phyloP scores from a whole-genome alignment of 2,113 vertebrate genomes.

The Dasypus novemcinctus region DNA sequence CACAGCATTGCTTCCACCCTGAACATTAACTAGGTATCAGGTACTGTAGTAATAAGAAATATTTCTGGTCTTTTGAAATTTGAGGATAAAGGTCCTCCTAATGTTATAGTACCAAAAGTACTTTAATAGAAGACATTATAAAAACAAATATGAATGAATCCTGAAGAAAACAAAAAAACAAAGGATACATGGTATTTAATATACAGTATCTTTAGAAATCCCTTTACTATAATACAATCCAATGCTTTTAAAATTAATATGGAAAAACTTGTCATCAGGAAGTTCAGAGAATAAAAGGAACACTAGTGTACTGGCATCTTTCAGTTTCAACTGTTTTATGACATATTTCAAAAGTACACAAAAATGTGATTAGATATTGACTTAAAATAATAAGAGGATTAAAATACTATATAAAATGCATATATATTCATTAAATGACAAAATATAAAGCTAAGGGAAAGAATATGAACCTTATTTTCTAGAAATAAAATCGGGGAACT shows the following conservation, averaged over 20 bases:
- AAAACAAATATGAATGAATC: neutral
- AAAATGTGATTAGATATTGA: neutral
- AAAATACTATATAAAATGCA: neutral
- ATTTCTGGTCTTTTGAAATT: neutral
- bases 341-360: constrained; percentile 32
- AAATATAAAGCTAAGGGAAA: neutral
- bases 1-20: neutral
- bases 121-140: neutral
- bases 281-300: constrained; percentile 27
- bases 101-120: neutral
- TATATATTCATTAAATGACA: constrained; percentile 18
- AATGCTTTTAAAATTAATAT: neutral
- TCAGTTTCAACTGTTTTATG: constrained; percentile 19
- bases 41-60: neutral
- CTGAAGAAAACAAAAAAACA: constrained; percentile 7
- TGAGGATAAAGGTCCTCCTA: neutral
- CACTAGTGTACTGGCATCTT: neutral
- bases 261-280: neutral
- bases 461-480: neutral
- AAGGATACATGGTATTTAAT: neutral
- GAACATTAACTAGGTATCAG: neutral
- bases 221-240: neutral
- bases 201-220: neutral
- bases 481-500: neutral
- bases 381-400: neutral